These are phyloP conservation scores for Halcyon malimbica DNA, from an alignment of 2,113 vertebrate genomes.

Conservation along the genomic window DNA sequence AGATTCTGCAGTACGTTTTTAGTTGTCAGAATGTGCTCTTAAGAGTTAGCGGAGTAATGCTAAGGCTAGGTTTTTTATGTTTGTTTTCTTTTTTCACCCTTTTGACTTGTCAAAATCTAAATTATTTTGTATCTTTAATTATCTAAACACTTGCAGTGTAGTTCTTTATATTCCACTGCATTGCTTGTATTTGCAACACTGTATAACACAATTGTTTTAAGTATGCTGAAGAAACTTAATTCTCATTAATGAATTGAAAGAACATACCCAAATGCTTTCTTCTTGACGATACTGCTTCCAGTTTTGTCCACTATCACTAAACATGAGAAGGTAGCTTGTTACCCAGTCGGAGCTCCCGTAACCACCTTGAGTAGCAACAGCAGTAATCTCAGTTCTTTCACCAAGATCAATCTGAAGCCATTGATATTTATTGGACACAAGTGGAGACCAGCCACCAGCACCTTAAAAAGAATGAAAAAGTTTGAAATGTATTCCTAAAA, in stretches of 20 bases:
- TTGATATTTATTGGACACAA: slow-evolving; percentile 87
- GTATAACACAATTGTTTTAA: background rate
- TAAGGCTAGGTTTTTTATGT: background rate
- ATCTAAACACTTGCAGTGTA: background rate
- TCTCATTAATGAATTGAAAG: background rate
- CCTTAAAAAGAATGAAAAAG: slow-evolving; percentile 74
- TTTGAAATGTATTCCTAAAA: background rate
- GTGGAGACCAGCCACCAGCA: slow-evolving; percentile 94
- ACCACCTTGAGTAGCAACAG: slow-evolving; percentile 90
- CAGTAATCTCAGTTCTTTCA: slow-evolving; percentile 85
- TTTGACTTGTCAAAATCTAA: background rate
- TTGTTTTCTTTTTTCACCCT: background rate
- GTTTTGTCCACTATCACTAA: slow-evolving; percentile 90
- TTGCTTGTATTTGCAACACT: background rate
- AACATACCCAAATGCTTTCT: slow-evolving; percentile 89
- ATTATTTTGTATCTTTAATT: background rate
- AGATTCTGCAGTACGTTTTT: background rate
- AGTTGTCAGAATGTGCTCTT: background rate
- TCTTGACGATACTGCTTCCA: slow-evolving; percentile 92
- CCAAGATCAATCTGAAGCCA: slow-evolving; percentile 93
- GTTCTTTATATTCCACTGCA: background rate
- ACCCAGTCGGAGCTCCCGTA: slow-evolving; percentile 95
- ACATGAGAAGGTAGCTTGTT: slow-evolving; percentile 89
- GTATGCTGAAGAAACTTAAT: background rate
- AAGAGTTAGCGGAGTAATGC: background rate